A percentile compares a stretch with the other conserved stretches of the same genome.
phyloP scores from a whole-genome alignment of 2,797 vertebrate genomes.

The Rachycentron canadum region DNA sequence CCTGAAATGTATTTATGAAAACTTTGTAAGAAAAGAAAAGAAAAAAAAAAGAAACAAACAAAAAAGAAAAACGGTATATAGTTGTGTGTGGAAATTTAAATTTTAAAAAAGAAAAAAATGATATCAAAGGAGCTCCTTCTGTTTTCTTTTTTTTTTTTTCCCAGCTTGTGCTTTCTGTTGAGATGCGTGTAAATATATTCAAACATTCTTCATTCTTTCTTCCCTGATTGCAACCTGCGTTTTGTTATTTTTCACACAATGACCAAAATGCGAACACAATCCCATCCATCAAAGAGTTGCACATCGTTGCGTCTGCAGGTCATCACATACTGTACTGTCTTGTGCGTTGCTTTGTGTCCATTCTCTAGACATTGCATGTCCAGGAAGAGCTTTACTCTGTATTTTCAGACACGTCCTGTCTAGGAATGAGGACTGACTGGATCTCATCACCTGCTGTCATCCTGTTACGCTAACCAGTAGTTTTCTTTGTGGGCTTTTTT shows the following conservation, averaged over 20 bases:
- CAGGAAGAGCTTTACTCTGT: constrained; percentile 66
- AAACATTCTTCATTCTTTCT: constrained; percentile 73
- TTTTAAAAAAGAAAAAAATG: constrained; percentile 63
- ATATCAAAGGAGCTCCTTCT: constrained; percentile 86
- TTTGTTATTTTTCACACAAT: constrained; percentile 59
- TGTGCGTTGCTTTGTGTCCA: constrained; percentile 77
- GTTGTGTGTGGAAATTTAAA: constrained; percentile 82
- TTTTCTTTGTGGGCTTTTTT: constrained; percentile 71
- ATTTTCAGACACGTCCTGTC: constrained; percentile 31
- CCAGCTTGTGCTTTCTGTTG: constrained; percentile 87
- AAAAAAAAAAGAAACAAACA: constrained; percentile 61
- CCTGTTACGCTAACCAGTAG: constrained; percentile 61
- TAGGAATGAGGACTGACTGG: constrained; percentile 43
- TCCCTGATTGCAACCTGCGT: constrained; percentile 19
- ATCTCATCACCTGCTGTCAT: constrained; percentile 54
- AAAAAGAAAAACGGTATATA: constrained; percentile 86
- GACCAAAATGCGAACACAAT: constrained; percentile 78
- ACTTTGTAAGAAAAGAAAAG: constrained; percentile 87
- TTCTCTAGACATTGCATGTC: constrained; percentile 84
- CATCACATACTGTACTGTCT: constrained; percentile 69
- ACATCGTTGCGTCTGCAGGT: constrained; percentile 62
- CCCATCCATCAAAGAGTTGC: constrained; percentile 75
- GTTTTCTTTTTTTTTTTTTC: constrained; percentile 83
- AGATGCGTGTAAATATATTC: constrained; percentile 91
- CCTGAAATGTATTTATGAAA: constrained; percentile 96